Conservation (phyloP, 2,888 invertebrate species). For the Mycalesis mineus region DNA sequence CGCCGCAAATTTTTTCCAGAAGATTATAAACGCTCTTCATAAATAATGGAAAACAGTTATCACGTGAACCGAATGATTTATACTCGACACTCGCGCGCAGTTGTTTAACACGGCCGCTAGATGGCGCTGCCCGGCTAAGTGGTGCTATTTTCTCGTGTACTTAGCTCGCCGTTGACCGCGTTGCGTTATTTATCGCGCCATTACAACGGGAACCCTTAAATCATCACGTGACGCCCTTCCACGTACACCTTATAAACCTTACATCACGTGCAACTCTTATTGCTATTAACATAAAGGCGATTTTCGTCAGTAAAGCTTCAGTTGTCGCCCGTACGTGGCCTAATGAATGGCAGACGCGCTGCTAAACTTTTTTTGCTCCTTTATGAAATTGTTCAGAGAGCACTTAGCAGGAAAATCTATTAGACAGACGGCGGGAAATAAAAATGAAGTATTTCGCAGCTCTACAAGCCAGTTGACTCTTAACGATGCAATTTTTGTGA, state of each 20-base stretch:
- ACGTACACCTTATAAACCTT: conserved; percentile 48
- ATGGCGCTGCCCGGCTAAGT: conserved; percentile 62
- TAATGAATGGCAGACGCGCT: conserved; percentile 70
- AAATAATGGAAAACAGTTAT: not conserved
- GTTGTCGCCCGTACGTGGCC: conserved; percentile 35
- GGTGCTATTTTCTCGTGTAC: conserved; percentile 63
- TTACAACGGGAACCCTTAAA: conserved; percentile 73
- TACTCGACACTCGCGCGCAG: conserved; percentile 36
- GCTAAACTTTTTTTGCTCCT: conserved; percentile 59
- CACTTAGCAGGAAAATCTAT: conserved; percentile 72
- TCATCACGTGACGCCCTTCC: conserved; percentile 74
- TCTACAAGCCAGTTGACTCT: conserved; percentile 26
- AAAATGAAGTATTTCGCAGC: conserved; percentile 38
- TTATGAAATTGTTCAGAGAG: conserved; percentile 67
- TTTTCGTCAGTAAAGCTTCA: conserved; percentile 21
- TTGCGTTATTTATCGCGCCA: conserved; percentile 78
- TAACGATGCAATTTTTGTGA: conserved; percentile 24
- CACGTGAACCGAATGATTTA: conserved; percentile 44
- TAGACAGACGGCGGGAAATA: conserved; percentile 48
- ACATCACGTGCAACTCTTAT: conserved; percentile 15
- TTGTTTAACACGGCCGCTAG: conserved; percentile 49
- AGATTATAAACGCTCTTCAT: not conserved
- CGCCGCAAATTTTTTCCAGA: not conserved
- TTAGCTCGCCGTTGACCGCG: conserved; percentile 61
- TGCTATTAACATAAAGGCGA: conserved; percentile 3